Conservation (phyloP, 2,797 vertebrate species). For the Pelobates cultripes region DNA sequence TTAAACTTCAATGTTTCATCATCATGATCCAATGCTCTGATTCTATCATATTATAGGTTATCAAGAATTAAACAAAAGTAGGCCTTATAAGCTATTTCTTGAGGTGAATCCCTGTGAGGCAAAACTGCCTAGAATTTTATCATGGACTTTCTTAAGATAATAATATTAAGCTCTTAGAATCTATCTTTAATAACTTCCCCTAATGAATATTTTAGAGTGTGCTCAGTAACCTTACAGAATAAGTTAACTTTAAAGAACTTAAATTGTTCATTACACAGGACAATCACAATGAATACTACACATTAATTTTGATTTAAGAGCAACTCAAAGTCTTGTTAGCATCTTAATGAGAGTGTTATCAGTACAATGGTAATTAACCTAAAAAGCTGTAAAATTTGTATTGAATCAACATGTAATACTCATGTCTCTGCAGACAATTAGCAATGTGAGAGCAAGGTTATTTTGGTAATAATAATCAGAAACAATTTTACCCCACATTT, state of each 20-base stretch:
- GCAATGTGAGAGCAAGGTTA: constrained; percentile 50
- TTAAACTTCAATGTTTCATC: not conserved
- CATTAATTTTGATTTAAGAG: constrained; percentile 70
- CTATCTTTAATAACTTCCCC: constrained; percentile 68
- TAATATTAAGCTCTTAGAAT: constrained; percentile 71
- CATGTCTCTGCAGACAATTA: constrained; percentile 42
- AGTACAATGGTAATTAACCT: constrained; percentile 50
- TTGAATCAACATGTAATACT: constrained; percentile 50
- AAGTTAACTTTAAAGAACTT: constrained; percentile 75
- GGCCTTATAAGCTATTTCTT: constrained; percentile 65
- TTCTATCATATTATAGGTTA: constrained; percentile 55
- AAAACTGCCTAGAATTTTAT: constrained; percentile 69
- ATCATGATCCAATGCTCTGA: not conserved
- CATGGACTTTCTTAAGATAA: constrained; percentile 65
- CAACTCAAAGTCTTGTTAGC: constrained; percentile 64
- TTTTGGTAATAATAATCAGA: not conserved
- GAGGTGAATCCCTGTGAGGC: constrained; percentile 62
- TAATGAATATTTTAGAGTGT: constrained; percentile 74
- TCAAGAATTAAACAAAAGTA: constrained; percentile 53
- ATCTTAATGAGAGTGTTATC: constrained; percentile 53
- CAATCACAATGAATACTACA: constrained; percentile 68
- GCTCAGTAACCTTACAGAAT: constrained; percentile 69
- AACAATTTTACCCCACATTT: not conserved
- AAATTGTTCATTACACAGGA: constrained; percentile 71
- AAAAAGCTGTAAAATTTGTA: constrained; percentile 52